Evolutionary conservation across 2,888 invertebrate genomes (phyloP).

Genomic region (Prostheceraeus crozeri): DNA sequence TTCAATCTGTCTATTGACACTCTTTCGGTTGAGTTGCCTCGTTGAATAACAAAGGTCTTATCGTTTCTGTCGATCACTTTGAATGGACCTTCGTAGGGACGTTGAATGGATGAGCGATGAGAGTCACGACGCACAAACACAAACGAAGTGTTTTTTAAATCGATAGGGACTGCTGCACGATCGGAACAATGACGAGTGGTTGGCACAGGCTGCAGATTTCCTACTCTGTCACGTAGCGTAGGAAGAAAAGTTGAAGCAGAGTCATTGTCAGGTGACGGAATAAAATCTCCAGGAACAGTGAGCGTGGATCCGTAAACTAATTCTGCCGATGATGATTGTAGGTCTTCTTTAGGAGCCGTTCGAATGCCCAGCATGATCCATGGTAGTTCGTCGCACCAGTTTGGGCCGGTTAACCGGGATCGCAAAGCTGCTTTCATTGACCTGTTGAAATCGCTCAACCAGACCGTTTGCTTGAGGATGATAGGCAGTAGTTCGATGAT

Average conservation of each 20-base stretch:
- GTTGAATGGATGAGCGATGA: neutral
- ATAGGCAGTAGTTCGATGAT: conserved; percentile 27
- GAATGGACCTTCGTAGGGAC: conserved; percentile 8
- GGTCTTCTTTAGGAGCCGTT: conserved; percentile 45
- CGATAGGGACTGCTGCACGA: no score
- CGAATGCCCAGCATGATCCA: conserved; percentile 45
- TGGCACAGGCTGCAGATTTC: no score
- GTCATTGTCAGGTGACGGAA: conserved; percentile 13
- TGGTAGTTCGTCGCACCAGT: conserved; percentile 48
- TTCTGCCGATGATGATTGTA: conserved; percentile 10
- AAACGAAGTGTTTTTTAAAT: neutral
- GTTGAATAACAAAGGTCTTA: neutral
- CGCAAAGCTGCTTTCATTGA: conserved; percentile 53
- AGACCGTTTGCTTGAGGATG: conserved; percentile 52
- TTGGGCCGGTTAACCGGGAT: conserved; percentile 33
- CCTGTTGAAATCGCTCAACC: conserved; percentile 55
- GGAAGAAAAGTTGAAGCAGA: no score
- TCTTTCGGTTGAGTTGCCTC: neutral
- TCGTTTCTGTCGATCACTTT: neutral
- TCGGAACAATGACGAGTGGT: no score
- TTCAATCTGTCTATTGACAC: neutral
- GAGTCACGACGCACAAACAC: conserved; percentile 12
- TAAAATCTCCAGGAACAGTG: no score
- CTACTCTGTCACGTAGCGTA: no score
- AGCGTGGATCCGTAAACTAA: neutral